Evolutionary conservation across 1,140 invertebrate species (phyloP).

Genomic region (Hormaphis cornu): DNA sequence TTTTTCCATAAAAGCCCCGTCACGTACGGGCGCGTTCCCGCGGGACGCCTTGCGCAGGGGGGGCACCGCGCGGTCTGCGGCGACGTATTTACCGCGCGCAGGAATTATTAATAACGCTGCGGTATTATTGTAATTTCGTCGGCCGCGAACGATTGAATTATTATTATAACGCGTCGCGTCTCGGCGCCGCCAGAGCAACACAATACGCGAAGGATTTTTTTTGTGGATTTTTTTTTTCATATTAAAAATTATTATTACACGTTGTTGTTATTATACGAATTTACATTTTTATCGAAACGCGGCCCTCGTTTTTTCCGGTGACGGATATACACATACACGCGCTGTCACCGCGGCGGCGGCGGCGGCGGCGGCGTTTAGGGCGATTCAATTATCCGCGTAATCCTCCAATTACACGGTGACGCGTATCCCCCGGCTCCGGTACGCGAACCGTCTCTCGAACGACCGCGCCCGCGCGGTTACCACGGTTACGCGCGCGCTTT

Average conservation of each 20-base stretch:
- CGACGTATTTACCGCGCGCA: not conserved
- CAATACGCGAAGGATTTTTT: not conserved
- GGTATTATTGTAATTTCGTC: not conserved
- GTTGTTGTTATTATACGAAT: constrained; percentile 19
- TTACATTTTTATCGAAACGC: constrained; percentile 31
- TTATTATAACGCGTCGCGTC: not conserved
- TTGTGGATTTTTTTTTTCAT: not conserved
- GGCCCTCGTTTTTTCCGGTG: no score
- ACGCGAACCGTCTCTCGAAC: not conserved
- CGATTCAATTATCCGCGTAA: constrained; percentile 35
- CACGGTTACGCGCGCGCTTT: constrained; percentile 27
- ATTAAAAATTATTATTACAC: constrained; percentile 25
- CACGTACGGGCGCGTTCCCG: no score
- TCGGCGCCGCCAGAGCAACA: not conserved
- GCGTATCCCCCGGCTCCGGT: not conserved
- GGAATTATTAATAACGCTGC: no score
- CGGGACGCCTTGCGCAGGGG: no score
- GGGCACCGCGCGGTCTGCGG: no score
- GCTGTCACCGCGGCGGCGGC: constrained; percentile 7
- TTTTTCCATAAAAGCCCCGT: no score
- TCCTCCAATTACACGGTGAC: constrained; percentile 34
- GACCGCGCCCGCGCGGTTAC: not conserved
- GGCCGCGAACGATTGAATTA: not conserved
- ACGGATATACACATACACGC: not conserved
- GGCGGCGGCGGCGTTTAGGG: constrained; percentile 27